Conservation (phyloP, 2,797 vertebrate species). For the Chloroceryle amazona region DNA sequence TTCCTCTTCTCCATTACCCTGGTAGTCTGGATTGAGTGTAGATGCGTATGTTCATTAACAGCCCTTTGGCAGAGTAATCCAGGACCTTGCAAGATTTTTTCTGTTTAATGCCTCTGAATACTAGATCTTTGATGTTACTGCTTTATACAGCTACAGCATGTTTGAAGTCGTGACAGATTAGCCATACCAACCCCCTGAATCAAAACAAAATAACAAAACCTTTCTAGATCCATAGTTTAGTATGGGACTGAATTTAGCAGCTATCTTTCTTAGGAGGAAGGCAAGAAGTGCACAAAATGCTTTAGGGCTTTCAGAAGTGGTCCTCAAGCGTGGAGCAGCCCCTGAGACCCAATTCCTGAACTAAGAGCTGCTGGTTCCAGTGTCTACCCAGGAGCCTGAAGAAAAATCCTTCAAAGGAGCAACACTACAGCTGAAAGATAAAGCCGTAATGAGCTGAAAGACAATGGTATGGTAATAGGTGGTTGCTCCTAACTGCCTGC, state of each 20-base stretch:
- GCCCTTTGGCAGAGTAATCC: not conserved
- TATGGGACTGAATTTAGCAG: not conserved
- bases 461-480: not conserved
- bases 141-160: not conserved
- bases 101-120: not conserved
- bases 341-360: accelerated
- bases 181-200: not conserved
- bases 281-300: not conserved
- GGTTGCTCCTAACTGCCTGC: not conserved
- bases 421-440: not conserved
- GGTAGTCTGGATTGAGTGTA: not conserved
- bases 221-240: not conserved
- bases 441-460: not conserved
- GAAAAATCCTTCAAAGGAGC: not conserved
- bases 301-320: not conserved
- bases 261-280: not conserved
- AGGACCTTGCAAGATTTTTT: not conserved
- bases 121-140: not conserved
- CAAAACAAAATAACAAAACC: not conserved
- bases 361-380: not conserved
- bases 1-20: not conserved
- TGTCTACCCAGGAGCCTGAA: not conserved
- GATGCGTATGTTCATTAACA: not conserved
- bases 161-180: not conserved
- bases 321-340: not conserved